Percentiles rank a stretch among this genome's conserved stretches.
phyloP scores from a whole-genome alignment of 2,113 vertebrate genomes.

The Camelus dromedarius region DNA sequence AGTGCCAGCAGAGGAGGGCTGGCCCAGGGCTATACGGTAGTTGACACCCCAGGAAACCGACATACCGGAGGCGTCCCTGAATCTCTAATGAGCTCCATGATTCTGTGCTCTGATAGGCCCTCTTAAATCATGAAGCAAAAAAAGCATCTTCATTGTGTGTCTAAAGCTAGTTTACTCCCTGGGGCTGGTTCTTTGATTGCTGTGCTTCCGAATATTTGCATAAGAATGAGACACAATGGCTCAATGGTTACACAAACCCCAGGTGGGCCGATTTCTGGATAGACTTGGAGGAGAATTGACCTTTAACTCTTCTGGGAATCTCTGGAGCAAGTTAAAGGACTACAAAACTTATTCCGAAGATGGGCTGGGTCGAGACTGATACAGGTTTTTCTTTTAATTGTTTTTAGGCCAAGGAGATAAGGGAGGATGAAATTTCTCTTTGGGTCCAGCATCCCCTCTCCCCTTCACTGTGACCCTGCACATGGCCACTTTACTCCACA shows the following conservation, averaged over 20 bases:
- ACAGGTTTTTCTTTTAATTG: background rate
- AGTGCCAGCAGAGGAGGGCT: background rate
- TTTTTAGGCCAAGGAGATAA: background rate
- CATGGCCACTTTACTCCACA: background rate
- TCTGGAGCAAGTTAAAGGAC: background rate
- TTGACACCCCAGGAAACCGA: background rate
- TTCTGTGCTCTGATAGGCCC: rapidly evolving
- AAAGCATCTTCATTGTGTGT: background rate
- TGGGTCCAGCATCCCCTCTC: background rate
- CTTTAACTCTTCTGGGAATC: background rate
- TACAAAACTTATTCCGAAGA: background rate
- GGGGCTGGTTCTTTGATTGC: background rate
- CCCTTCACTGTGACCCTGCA: background rate
- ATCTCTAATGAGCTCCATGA: background rate
- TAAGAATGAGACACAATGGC: background rate
- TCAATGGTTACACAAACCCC: background rate
- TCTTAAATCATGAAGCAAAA: background rate
- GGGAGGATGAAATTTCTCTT: background rate
- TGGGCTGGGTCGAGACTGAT: background rate
- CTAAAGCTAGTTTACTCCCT: background rate
- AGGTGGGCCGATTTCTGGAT: background rate
- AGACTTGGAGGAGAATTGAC: background rate
- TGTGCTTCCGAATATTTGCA: background rate
- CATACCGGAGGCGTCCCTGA: background rate
- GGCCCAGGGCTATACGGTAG: background rate